Percentiles rank a stretch among this genome's conserved stretches.
These are phyloP conservation scores for Ardeotis arabs DNA, from an alignment of 2,113 vertebrate genomes.

Conservation along the genomic window DNA sequence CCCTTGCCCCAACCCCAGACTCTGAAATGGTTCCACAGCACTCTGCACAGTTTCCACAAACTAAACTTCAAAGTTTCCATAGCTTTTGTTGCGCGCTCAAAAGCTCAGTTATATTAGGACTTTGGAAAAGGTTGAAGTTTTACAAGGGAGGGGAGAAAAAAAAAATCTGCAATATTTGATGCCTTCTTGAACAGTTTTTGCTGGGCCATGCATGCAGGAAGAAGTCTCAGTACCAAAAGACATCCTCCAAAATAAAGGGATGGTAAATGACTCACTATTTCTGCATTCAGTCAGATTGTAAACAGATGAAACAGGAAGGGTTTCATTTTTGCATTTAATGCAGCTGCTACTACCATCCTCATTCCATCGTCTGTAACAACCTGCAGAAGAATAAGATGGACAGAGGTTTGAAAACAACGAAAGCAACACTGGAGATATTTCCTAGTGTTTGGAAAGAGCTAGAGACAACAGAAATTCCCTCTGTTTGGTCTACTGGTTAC, in stretches of 20 bases:
- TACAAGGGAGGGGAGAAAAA: not conserved
- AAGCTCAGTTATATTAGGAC: not conserved
- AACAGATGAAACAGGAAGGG: conserved; percentile 7
- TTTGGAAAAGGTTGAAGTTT: not conserved
- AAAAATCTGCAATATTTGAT: not conserved
- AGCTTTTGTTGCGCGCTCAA: not conserved
- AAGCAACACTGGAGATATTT: not conserved
- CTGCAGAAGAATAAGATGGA: conserved; percentile 44
- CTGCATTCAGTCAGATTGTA: conserved; percentile 82
- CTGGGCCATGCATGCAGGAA: not conserved
- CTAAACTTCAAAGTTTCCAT: not conserved
- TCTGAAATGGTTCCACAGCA: not conserved
- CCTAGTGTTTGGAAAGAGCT: not conserved
- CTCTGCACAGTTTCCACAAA: not conserved
- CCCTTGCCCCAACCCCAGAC: too few species aligned
- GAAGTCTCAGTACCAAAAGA: not conserved
- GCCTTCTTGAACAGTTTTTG: not conserved
- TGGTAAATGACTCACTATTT: conserved; percentile 74
- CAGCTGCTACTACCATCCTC: conserved; percentile 85
- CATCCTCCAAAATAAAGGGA: not conserved
- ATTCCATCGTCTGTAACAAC: conserved; percentile 81
- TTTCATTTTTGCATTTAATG: conserved; percentile 80
- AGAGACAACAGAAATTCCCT: not conserved
- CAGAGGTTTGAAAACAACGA: not conserved
- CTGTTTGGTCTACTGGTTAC: not conserved